phyloP scores from a whole-genome alignment of 2,113 vertebrate species.

The Ondatra zibethicus region DNA sequence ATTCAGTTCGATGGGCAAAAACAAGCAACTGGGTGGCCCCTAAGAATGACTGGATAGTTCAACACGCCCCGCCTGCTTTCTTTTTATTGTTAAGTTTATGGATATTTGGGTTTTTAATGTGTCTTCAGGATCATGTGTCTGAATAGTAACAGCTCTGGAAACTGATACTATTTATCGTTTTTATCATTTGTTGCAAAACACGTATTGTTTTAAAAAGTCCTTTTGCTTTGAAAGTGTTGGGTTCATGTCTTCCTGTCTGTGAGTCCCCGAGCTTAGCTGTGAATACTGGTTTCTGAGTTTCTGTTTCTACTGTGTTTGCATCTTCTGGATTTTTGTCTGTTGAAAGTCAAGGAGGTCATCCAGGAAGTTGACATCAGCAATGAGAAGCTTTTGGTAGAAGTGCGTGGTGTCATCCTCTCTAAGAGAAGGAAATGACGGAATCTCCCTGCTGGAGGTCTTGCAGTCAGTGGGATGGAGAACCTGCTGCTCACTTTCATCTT shows the following conservation, averaged over 20 bases:
- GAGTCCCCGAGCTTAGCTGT: background rate
- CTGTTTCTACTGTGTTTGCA: background rate
- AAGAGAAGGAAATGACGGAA: background rate
- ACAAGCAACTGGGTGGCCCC: slow-evolving; percentile 56
- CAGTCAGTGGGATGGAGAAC: background rate
- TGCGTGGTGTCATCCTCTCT: background rate
- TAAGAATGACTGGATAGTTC: background rate
- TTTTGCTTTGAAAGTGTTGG: slow-evolving; percentile 31
- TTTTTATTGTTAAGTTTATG: slow-evolving; percentile 16
- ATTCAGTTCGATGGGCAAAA: background rate
- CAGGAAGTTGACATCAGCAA: slow-evolving; percentile 1
- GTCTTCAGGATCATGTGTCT: background rate
- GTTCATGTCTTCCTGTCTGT: slow-evolving; percentile 14
- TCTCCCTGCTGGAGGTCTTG: background rate
- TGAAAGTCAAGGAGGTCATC: slow-evolving; percentile 47
- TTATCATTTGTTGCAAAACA: slow-evolving; percentile 16
- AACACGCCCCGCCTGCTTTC: background rate
- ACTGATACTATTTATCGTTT: background rate
- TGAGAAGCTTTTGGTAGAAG: background rate
- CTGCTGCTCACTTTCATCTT: background rate
- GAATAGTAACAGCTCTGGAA: background rate
- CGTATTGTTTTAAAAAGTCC: slow-evolving; percentile 33
- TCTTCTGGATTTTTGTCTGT: slow-evolving; percentile 37
- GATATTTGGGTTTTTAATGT: background rate
- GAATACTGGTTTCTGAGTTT: slow-evolving; percentile 40